Base-by-base conservation (phyloP, 2,113 vertebrate genomes). In the Myrmecophaga tridactyla region DNA sequence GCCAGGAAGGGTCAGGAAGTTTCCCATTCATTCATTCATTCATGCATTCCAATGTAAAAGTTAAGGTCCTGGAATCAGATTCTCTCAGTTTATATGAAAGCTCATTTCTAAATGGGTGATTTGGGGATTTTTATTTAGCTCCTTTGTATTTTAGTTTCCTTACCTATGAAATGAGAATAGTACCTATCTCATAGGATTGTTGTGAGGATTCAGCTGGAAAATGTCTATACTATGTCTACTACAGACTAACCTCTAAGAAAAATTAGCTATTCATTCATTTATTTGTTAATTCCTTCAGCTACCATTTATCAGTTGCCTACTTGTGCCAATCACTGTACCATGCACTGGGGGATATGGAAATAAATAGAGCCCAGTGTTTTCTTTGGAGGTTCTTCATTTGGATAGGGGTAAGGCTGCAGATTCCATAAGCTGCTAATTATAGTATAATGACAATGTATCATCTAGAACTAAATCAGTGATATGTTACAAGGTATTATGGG, bases 101-200 rank as follows among this genome's bases (percentile, higher is more conserved):
- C 27, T 48, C 15, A 48, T 56, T 95, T 92, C 9, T 81, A 75
- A 80, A 75, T 95, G 31, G 20, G 43, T 70, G 48, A 80, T 93
- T 72, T 72, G 75, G 27, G 62, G 31, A 86, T 65, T 94, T 80
- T 36, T 65, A 23, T 69, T 86, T 89, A 92, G 73, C 2, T 10
- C 17, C 31, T 94, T 67, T 84, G 14, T 89, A 17, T n/a, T 76
- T 81, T 91, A 41, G 23, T 77, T 96, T 96, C 46, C n/a, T 93
- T 67, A 75, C n/a, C 25, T 89, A 48, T 53, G 29, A 89, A 72
- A 72, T 89, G 1, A 53, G 43, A 58, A 62, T 62, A 92, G 56
- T 73, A 43, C 0, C 29, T 12, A 48, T 63, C 15, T 65, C 29
- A 69, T 3, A 56, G 29, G 17, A 77, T 46, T 89, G 94, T 87